phyloP scores from a whole-genome alignment of 2,888 invertebrate genomes.

The Phoronis australis region DNA sequence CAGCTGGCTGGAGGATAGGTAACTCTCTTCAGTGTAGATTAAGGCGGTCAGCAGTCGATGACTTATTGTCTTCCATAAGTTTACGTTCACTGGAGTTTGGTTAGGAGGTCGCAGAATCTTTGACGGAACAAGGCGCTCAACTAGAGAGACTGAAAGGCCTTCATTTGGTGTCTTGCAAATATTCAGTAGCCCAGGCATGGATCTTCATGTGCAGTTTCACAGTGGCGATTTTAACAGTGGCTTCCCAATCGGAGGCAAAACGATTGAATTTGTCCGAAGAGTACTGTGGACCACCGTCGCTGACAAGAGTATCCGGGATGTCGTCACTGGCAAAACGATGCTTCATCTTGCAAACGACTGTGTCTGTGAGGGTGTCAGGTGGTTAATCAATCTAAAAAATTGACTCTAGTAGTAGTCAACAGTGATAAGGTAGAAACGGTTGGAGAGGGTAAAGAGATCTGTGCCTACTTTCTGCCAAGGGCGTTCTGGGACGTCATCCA shows the following conservation, averaged over 20 bases:
- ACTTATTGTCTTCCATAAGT: too few species aligned
- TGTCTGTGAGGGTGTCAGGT: constrained; percentile 7
- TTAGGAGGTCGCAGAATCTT: not conserved
- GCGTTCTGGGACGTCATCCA: constrained; percentile 12
- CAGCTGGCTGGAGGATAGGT: too few species aligned
- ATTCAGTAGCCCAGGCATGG: constrained; percentile 9
- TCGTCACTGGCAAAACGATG: constrained; percentile 12
- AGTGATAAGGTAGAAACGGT: constrained; percentile 16
- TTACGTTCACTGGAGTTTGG: too few species aligned
- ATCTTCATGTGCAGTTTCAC: constrained; percentile 1
- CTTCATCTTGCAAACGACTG: constrained; percentile 18
- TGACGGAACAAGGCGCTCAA: constrained; percentile 1
- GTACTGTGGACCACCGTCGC: constrained; percentile 3
- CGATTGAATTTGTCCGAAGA: constrained; percentile 4
- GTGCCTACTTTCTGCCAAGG: constrained; percentile 20
- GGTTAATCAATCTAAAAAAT: constrained; percentile 18
- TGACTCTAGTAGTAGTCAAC: constrained; percentile 18
- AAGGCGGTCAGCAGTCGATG: too few species aligned
- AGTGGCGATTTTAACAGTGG: constrained; percentile 1
- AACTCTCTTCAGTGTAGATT: too few species aligned
- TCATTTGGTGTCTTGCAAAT: constrained; percentile 5
- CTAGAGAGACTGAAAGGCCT: constrained; percentile 3
- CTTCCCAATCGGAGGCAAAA: constrained; percentile 4
- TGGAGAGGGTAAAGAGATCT: constrained; percentile 18
- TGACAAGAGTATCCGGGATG: constrained; percentile 6